Base-by-base conservation (phyloP, 2,113 vertebrate genomes). In the Pundamilia nyererei region DNA sequence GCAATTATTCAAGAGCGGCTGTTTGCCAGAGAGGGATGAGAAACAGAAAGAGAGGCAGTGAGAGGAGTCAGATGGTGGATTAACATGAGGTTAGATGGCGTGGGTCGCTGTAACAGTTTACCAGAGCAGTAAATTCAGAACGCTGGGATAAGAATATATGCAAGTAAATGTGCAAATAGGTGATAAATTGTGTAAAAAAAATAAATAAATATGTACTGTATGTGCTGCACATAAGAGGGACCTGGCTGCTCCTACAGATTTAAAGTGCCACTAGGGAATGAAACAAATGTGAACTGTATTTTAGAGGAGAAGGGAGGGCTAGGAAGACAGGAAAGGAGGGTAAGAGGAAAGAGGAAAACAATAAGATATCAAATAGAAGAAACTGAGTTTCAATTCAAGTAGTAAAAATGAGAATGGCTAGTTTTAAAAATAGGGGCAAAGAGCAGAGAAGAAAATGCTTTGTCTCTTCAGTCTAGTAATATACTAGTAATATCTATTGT, bases 1-100 rank as follows among this genome's bases (percentile, higher is more conserved):
- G 95, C 96, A 96, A 96, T 97, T 96, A 97, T 97, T 96, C 96
- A 96, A 91, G 91, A 94, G 91, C 90, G 81, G 92, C 91, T 94
- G 93, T 93, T 92, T 89, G 94, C 90, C 91, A 82, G 85, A 88
- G 88, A 86, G 79, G 81, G 91, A 82, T 86, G 90, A 92, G 89
- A 54, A 89, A 90, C 89, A 87, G 88, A 75, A 89, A 81, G 79
- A 83, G 89, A 56, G 85, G 91, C 80, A 56, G 68, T 51, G 81
- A 89, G 84, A 72, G 15, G 84, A 93, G 91, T 89, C 89, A 89
- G 92, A 90, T 88, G 93, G 86, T 91, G 93, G 91, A 94, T 93
- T 94, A 94, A 92, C 88, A 83, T 42, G 12, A 89, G 87, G 92
- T 90, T 86, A 81, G 88, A 86, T 87, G 86, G 88, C 49, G 86